Evolutionary conservation across 2,797 vertebrate species (phyloP), one percentile per base, ranked within the genome.

Genomic region (Takifugu rubripes): DNA sequence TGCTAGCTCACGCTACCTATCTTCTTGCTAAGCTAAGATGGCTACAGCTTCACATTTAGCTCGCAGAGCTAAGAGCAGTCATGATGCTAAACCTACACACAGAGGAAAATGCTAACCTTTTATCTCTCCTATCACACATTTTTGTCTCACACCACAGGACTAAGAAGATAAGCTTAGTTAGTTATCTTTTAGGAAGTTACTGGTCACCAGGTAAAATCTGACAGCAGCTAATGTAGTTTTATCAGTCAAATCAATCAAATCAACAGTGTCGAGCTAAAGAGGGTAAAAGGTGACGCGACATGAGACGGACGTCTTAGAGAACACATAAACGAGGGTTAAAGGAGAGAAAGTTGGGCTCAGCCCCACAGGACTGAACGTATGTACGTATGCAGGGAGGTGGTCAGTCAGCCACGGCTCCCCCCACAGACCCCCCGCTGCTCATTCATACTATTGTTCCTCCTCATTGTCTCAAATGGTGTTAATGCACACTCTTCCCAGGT

Each of bases 401-500:
- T 59, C 66, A 51, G 61, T 25, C 64, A 56, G 55, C 58, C 33
- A 1, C 51, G 1, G 44, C 36, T 21, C 26, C 52, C 52, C 56
- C 59, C 52, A 24, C 51, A 14, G 48, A 71, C 73, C 66, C 76
- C 79, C 57, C 14, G 58, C 57, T 66, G 53, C 66, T 70, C 64
- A 67, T 65, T 71, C 69, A 75, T 3, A 43, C 80, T 54, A 78
- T 82, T 81, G 79, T 79, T 61, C 64, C 29, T 5, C 40, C 53
- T 52, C 24, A 62, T 78, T 75, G 67, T 67, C 57, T 36, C 45
- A 9, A n/a, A 25, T 53, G 5, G 70, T 70, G 66, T 78, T 65
- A 67, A 61, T 55, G 59, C 66, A 64, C 56, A 59, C 57, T 72
- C 46, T 54, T 57, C 46, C 21, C n/a, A 10, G 25, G 33, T 21